Conservation (phyloP, 2,888 invertebrate genomes). For the Taenaris catops region DNA sequence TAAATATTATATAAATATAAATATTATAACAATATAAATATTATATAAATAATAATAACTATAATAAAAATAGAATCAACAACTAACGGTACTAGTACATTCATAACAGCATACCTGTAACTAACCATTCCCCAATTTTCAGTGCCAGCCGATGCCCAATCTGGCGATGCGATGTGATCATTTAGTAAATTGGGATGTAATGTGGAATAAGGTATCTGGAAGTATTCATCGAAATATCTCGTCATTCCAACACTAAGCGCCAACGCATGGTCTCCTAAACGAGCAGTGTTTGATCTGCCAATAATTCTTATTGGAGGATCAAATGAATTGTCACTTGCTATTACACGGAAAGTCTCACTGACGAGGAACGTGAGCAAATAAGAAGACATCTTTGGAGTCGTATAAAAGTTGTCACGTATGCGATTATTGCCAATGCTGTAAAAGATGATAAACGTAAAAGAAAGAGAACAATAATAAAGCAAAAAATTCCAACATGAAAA, state of each 20-base stretch:
- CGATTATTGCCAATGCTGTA: slow-evolving; percentile 38
- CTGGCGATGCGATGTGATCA: slow-evolving; percentile 66
- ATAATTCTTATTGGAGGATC: slow-evolving; percentile 60
- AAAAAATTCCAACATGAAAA: too few species aligned
- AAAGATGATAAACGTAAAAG: too few species aligned
- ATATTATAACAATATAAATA: too few species aligned
- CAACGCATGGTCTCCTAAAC: slow-evolving; percentile 48
- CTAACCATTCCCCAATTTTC: slow-evolving; percentile 76
- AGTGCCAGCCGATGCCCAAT: slow-evolving; percentile 72
- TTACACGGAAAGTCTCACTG: slow-evolving; percentile 59
- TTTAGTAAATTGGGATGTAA: slow-evolving; percentile 54
- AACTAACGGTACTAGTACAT: too few species aligned
- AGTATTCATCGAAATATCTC: slow-evolving; percentile 52
- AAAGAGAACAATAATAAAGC: too few species aligned
- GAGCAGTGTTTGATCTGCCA: slow-evolving; percentile 58
- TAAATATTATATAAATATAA: too few species aligned
- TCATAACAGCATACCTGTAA: slow-evolving; percentile 63
- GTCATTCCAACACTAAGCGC: slow-evolving; percentile 57
- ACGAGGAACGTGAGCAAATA: slow-evolving; percentile 93
- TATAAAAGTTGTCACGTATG: slow-evolving; percentile 53
- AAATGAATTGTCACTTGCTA: slow-evolving; percentile 49
- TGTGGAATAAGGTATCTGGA: slow-evolving; percentile 50
- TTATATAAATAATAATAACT: too few species aligned
- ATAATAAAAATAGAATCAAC: too few species aligned
- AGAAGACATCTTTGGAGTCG: slow-evolving; percentile 86